Evolutionary conservation across 2,888 invertebrate species (phyloP), one percentile per base, ranked within the genome.

Genomic region (Yponomeuta sedellus): DNA sequence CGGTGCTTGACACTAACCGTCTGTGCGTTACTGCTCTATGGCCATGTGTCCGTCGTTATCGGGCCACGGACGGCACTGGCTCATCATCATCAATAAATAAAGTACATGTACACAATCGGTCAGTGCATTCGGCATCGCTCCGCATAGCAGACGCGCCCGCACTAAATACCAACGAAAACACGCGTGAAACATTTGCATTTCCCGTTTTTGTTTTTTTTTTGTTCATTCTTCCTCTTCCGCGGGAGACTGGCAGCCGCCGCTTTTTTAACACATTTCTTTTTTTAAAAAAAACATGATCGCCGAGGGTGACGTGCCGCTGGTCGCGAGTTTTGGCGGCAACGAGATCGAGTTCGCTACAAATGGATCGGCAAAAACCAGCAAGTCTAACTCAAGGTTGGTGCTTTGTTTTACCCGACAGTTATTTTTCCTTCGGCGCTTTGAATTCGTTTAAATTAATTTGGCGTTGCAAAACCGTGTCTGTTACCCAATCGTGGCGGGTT

Each of bases 281-380:
- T 62, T 59, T 57, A 10, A 19, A 77, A 77, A 69, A 74, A 44
- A 44, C 16, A 81, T 75, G 69, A 86, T 90, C 87, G 87, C 89
- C 69, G 90, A 90, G 75, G 90, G 90, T 72, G 90, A 90, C 73
- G 79, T 88, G 75, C 90, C 90, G 68, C 74, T 91, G 71, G 90
- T 91, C 66, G 80, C 81, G 63, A 88, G 88, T 85, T 89, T 81
- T 77, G 80, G 83, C 73, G 85, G 86, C 71, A 85, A 78, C 77
- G 90, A 89, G 75, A 76, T 88, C 68, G 89, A 90, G 76, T 86
- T 85, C 77, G 84, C 83, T 74, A 66, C 69, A 40, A 88, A 87
- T 73, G 88, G 88, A 71, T 44, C 44, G 44, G 80, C 80, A 65
- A 89, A 90, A 83, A 79, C 79, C 75, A 78, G 79, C 70, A 88